phyloP scores from a whole-genome alignment of 1,140 invertebrate species.

The Ceratosolen fusciceps region DNA sequence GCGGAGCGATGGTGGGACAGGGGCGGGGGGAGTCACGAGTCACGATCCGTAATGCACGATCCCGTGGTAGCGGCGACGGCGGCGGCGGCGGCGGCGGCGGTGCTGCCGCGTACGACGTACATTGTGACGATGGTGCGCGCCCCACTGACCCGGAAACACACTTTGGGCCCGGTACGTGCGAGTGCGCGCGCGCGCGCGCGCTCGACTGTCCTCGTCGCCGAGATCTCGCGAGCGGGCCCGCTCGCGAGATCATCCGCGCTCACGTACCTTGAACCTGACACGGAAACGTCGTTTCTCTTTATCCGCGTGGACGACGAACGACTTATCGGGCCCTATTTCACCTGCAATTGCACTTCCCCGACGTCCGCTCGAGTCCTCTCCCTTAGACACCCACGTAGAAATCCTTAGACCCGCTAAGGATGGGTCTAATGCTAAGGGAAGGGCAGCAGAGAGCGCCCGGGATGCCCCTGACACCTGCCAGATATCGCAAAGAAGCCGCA shows the following conservation, averaged over 20 bases:
- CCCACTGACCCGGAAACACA: conserved; percentile 70
- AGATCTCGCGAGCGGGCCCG: neutral
- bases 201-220: neutral
- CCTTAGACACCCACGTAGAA: neutral
- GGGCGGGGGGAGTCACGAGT: conserved; percentile 28
- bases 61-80: conserved; percentile 16
- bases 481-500: too few species aligned
- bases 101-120: too few species aligned
- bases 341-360: neutral
- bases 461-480: too few species aligned
- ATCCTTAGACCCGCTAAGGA: too few species aligned
- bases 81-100: conserved; percentile 36
- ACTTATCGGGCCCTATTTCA: neutral
- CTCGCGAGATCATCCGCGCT: neutral
- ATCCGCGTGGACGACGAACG: neutral
- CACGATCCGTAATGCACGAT: conserved; percentile 46
- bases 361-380: neutral
- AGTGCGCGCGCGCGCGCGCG: neutral
- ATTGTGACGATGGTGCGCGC: conserved; percentile 56
- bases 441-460: too few species aligned
- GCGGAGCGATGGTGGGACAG: neutral
- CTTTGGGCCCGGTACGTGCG: conserved; percentile 53
- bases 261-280: conserved; percentile 46
- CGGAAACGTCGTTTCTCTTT: conserved; percentile 34
- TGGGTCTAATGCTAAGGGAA: too few species aligned